Base-by-base conservation (phyloP, 1,140 invertebrate genomes). In the Platyscapa corneri region DNA sequence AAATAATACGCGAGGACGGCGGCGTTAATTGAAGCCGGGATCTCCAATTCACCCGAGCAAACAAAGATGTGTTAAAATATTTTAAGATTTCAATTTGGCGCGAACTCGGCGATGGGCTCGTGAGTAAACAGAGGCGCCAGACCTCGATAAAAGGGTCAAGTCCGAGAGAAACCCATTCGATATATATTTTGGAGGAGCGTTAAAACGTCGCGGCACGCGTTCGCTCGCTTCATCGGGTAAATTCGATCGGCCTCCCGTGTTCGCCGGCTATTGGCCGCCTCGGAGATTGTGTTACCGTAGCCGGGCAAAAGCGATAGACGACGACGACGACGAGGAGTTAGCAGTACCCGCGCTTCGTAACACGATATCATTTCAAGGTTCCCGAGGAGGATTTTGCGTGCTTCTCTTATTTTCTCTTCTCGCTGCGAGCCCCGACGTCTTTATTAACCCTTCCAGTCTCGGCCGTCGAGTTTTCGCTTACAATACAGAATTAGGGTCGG, bases 221-320 rank as follows among this genome's bases (percentile, higher is more conserved):
- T 39, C 27, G 23, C 39, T 81, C 42, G 37, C 37, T 81, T 70
- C 64, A 53, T 67, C 42, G 64, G 20, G 49, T 32, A 60, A 82
- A 82, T 82, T 82, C 37, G 70, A 75, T 75, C 70, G 49, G n/a
- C 37, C 49, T 49, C 32, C 49, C 16, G 49, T 14, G 23, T 75
- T 82, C 49, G 46, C 60, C 34, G 81, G 70, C 81, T 75, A 75
- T 82, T 74, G 67, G 49, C 49, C 18, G 18, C 30, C 8, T 1
- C 7, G 42, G 20, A 60, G 81, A 82, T 82, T 82, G 12, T 32
- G 81, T 82, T 82, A 82, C 81, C 81, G 12, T 60, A 74, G 30
- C 49, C n/a, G n/a, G 56, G 23, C 27, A 70, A 32, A 74, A 56
- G 6, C 3, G 10, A 37, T 30, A 32, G 37, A 79, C n/a, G n/a